Conservation (phyloP, 2,888 invertebrate species). For the Pollenia griseotomentosa region DNA sequence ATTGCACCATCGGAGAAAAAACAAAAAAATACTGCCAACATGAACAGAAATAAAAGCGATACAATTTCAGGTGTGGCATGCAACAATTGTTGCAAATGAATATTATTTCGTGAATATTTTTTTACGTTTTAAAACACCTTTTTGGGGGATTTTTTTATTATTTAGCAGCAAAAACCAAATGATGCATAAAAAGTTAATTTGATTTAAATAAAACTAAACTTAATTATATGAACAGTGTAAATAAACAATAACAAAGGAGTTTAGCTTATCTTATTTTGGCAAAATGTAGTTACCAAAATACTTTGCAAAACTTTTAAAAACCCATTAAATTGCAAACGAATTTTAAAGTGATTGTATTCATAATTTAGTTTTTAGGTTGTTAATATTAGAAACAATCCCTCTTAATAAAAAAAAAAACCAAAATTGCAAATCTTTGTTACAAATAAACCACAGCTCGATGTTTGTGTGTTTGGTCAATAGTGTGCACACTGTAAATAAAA, state of each 20-base stretch:
- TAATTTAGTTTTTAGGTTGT: neutral
- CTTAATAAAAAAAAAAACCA: neutral
- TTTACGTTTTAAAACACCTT: conserved; percentile 2
- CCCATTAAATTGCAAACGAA: neutral
- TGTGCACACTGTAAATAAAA: neutral
- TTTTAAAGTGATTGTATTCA: conserved; percentile 13
- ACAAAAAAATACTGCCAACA: conserved; percentile 39
- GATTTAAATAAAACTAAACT: neutral
- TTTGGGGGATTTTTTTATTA: neutral
- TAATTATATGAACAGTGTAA: neutral
- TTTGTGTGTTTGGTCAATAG: too few relatives aligned
- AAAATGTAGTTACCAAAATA: neutral
- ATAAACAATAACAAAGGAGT: neutral
- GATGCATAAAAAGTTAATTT: neutral
- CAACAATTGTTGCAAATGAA: conserved; percentile 59
- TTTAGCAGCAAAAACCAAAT: neutral
- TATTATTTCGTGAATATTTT: conserved; percentile 29
- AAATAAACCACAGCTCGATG: neutral
- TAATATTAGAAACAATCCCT: neutral
- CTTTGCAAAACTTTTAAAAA: neutral
- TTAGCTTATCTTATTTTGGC: neutral
- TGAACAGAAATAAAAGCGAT: conserved; percentile 37
- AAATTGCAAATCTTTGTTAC: neutral
- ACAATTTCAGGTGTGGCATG: conserved; percentile 63
- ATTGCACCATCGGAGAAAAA: conserved; percentile 20